Conservation (phyloP, 2,113 vertebrate genomes). For the Ceuthmochares aereus region DNA sequence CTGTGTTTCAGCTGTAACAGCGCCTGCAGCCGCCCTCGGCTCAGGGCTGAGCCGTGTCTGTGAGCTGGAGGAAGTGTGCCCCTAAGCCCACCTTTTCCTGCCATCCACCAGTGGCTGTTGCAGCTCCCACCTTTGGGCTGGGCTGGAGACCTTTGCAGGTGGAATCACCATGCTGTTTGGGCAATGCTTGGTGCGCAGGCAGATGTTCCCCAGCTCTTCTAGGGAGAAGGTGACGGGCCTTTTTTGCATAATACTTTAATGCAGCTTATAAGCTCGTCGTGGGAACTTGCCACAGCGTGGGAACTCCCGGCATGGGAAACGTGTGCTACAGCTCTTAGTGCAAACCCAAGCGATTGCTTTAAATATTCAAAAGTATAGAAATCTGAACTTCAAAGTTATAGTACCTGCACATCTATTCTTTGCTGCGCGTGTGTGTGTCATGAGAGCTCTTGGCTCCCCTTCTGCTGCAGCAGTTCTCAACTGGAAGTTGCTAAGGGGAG, state of each 20-base stretch:
- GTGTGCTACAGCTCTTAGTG: background rate
- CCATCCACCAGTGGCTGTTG: background rate
- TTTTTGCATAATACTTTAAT: slow-evolving; percentile 58
- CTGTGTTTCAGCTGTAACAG: background rate
- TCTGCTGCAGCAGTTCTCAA: background rate
- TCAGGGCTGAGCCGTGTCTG: background rate
- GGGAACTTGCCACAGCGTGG: slow-evolving; percentile 23
- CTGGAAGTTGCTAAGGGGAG: background rate
- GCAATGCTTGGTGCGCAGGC: background rate
- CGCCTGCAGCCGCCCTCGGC: background rate
- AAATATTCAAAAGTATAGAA: slow-evolving; percentile 29
- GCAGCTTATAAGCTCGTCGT: slow-evolving; percentile 13
- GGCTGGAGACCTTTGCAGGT: background rate
- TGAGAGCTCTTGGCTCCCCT: background rate
- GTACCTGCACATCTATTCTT: background rate
- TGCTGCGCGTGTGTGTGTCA: fast-evolving
- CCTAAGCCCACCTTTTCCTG: background rate
- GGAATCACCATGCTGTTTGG: background rate
- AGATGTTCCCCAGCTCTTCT: slow-evolving; percentile 1
- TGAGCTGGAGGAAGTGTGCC: background rate
- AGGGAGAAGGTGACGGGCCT: background rate
- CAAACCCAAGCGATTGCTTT: background rate
- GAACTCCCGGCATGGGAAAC: background rate
- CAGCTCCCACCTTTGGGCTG: background rate
- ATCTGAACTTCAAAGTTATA: slow-evolving; percentile 23